Conservation (phyloP, 2,113 vertebrate genomes). For the Sturnus vulgaris region DNA sequence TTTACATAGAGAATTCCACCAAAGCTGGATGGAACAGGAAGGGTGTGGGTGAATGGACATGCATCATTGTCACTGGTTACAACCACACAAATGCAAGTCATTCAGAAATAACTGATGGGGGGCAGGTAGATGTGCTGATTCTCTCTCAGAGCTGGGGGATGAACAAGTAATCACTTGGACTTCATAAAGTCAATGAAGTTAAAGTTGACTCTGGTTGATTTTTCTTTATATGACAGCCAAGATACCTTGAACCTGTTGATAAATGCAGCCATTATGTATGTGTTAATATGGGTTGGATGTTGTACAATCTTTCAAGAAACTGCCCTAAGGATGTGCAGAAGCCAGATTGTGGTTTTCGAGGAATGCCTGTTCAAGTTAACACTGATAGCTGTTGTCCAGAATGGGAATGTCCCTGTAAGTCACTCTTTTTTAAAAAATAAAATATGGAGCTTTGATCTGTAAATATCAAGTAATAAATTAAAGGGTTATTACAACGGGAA, state of each 20-base stretch:
- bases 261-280: constrained; percentile 93
- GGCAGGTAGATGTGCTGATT: neutral
- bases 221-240: constrained; percentile 63
- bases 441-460: neutral
- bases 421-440: neutral
- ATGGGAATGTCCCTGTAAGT: constrained; percentile 96
- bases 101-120: neutral
- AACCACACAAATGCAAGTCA: neutral
- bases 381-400: constrained; percentile 90
- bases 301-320: constrained; percentile 90
- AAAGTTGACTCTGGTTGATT: neutral
- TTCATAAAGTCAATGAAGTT: neutral
- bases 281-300: constrained; percentile 85
- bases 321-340: constrained; percentile 85
- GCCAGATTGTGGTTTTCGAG: constrained; percentile 90
- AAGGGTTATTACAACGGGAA: neutral
- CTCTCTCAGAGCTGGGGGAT: neutral
- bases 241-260: constrained; percentile 86
- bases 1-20: neutral
- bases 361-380: constrained; percentile 90
- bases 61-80: neutral
- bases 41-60: neutral
- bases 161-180: fast-evolving
- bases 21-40: neutral
- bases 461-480: neutral